Conservation (phyloP, 2,888 invertebrate species). For the Spodoptera littoralis region DNA sequence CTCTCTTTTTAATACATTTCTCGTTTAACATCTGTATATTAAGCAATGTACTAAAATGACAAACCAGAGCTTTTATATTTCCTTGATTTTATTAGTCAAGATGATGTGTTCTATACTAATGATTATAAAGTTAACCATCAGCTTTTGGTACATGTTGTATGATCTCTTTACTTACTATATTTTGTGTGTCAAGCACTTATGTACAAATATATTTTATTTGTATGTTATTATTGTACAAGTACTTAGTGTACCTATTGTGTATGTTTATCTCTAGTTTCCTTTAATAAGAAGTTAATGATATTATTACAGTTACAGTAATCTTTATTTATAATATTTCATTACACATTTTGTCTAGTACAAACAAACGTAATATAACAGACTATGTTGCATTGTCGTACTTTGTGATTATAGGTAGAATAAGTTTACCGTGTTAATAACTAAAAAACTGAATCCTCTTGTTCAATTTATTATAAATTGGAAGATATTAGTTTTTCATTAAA, state of each 20-base stretch:
- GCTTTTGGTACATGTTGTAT: no score
- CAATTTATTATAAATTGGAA: no score
- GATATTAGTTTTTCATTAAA: slow-evolving; percentile 4
- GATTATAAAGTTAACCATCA: no score
- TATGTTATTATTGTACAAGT: slow-evolving; percentile 5
- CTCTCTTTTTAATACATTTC: no score
- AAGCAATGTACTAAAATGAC: no score
- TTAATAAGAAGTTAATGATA: no score
- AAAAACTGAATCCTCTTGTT: no score
- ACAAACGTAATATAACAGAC: slow-evolving; percentile 27
- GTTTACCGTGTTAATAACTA: background rate
- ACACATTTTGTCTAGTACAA: slow-evolving; percentile 51
- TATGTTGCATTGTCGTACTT: slow-evolving; percentile 22
- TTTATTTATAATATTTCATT: slow-evolving; percentile 26
- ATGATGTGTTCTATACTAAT: no score
- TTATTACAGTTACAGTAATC: slow-evolving; percentile 13
- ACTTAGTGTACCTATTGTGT: slow-evolving; percentile 13
- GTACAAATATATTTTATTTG: slow-evolving; percentile 7
- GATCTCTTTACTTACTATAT: no score
- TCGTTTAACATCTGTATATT: no score
- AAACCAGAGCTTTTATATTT: no score
- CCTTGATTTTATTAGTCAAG: no score
- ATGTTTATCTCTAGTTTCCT: background rate
- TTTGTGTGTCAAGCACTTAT: background rate
- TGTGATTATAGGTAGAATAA: slow-evolving; percentile 32